Conservation (phyloP, 2,888 invertebrate genomes). For the Leucophora obtusa region DNA sequence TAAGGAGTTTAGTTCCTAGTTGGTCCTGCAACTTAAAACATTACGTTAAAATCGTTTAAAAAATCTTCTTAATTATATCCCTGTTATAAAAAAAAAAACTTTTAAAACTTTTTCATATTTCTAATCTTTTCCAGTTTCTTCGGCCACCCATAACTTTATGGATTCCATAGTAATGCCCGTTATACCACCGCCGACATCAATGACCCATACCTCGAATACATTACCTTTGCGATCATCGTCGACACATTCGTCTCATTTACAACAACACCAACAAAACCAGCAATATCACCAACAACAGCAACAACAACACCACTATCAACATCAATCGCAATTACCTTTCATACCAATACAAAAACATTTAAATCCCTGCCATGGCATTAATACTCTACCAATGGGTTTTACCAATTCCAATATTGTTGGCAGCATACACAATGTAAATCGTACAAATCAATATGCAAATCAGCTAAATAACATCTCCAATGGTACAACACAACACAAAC, state of each 20-base stretch:
- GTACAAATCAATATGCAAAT: slow-evolving; percentile 60
- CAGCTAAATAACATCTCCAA: slow-evolving; percentile 42
- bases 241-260: slow-evolving; percentile 36
- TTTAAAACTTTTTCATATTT: slow-evolving; percentile 10
- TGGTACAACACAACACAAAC: slow-evolving; percentile 65
- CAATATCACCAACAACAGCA: slow-evolving; percentile 58
- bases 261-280: slow-evolving; percentile 28
- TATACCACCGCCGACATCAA: slow-evolving; percentile 51
- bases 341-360: slow-evolving; percentile 71
- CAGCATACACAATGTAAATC: slow-evolving; percentile 54
- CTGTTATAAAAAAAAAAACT: neutral
- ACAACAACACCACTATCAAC: slow-evolving; percentile 26
- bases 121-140: slow-evolving; percentile 36
- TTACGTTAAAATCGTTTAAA: too few relatives aligned
- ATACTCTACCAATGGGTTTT: slow-evolving; percentile 73
- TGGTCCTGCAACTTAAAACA: too few relatives aligned
- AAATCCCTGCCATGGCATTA: slow-evolving; percentile 75
- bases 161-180: slow-evolving; percentile 60
- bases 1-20: too few relatives aligned
- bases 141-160: slow-evolving; percentile 53
- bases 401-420: slow-evolving; percentile 51
- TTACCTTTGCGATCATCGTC: slow-evolving; percentile 66
- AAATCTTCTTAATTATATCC: too few relatives aligned
- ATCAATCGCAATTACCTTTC: slow-evolving; percentile 68
- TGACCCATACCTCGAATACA: slow-evolving; percentile 63